These are phyloP conservation scores for Tachyglossus aculeatus DNA, from an alignment of 2,797 vertebrate species.

Conservation along the genomic window DNA sequence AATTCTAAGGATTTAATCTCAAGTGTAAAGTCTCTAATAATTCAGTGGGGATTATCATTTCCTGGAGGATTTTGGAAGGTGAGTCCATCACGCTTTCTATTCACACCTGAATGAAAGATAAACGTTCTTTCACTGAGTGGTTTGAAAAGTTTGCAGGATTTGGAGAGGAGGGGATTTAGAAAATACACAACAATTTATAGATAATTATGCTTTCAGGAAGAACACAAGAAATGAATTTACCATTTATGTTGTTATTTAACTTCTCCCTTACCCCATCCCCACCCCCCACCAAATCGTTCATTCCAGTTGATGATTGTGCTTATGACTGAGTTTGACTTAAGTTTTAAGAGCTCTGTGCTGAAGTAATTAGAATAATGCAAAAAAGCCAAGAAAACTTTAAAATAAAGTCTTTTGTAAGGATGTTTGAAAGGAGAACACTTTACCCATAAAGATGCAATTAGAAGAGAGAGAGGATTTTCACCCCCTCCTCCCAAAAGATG, in stretches of 20 bases:
- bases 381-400: not conserved
- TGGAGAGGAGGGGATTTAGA: slow-evolving; percentile 23
- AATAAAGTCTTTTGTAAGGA: not conserved
- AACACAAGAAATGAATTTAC: not conserved
- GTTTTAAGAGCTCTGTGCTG: no score
- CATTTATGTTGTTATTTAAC: slow-evolving; percentile 12
- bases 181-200: not conserved
- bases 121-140: not conserved
- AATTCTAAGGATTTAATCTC: slow-evolving; percentile 39
- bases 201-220: slow-evolving; percentile 28
- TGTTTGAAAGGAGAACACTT: slow-evolving; percentile 6
- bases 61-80: slow-evolving; percentile 44
- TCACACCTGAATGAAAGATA: slow-evolving; percentile 13
- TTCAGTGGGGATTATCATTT: slow-evolving; percentile 45
- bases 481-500: not conserved
- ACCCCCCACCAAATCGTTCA: not conserved
- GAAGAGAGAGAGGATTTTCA: no score
- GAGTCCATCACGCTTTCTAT: slow-evolving; percentile 48
- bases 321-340: no score
- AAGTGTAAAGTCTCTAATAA: slow-evolving; percentile 27
- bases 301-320: not conserved
- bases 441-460: no score
- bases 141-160: not conserved
- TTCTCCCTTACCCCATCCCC: not conserved
- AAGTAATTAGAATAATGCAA: no score